Evolutionary conservation across 2,113 vertebrate species (phyloP).

Genomic region (Eurypyga helias): DNA sequence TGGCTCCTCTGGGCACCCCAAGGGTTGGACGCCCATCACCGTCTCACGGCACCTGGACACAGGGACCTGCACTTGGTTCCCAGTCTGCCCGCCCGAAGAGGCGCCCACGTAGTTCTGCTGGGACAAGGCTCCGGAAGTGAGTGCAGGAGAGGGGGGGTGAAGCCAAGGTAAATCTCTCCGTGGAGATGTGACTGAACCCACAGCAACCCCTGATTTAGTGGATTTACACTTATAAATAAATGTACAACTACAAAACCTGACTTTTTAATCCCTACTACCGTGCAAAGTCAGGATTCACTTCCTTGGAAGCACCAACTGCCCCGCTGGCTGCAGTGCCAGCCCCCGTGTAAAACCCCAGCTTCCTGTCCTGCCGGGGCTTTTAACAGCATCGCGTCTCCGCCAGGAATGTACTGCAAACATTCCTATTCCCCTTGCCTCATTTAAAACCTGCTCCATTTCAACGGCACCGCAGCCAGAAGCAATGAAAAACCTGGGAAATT

Average conservation of each 20-base stretch:
- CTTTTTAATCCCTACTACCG: background rate
- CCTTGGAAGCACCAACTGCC: background rate
- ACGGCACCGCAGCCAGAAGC: background rate
- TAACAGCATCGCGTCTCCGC: background rate
- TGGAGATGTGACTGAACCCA: background rate
- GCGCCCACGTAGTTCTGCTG: rapidly evolving
- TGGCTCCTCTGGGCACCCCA: too few relatives aligned
- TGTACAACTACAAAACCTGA: background rate
- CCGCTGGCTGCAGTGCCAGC: background rate
- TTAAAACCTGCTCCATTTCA: background rate
- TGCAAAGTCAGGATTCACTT: background rate
- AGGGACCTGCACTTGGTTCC: background rate
- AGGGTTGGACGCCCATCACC: background rate
- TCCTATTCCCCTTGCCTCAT: background rate
- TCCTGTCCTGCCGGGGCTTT: background rate
- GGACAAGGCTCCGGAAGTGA: background rate
- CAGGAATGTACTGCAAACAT: background rate
- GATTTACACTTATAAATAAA: background rate
- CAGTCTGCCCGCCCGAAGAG: rapidly evolving
- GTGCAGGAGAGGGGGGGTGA: background rate
- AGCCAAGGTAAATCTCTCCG: background rate
- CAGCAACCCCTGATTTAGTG: background rate
- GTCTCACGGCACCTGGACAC: background rate
- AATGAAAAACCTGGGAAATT: background rate
- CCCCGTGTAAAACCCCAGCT: background rate